Conservation (phyloP, 2,113 vertebrate genomes). For the Embiotoca jacksoni region DNA sequence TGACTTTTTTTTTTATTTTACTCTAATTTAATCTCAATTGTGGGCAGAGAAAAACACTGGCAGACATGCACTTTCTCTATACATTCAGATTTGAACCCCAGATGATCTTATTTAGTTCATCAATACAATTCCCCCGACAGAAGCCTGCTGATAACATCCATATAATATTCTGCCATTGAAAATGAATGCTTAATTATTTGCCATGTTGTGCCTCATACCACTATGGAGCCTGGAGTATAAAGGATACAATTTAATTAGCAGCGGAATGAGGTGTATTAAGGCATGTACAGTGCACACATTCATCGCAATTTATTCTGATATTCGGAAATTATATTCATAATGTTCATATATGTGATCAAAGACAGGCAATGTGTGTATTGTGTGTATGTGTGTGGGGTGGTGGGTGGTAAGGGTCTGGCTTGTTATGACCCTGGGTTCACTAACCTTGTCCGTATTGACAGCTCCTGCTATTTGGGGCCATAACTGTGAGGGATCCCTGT, state of each 20-base stretch:
- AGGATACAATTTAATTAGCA: constrained; percentile 67
- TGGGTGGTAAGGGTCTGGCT: constrained; percentile 67
- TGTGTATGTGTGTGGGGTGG: constrained; percentile 40
- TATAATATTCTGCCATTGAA: constrained; percentile 42
- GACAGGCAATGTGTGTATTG: constrained; percentile 33
- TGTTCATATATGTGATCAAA: constrained; percentile 40
- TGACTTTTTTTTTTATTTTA: constrained; percentile 61
- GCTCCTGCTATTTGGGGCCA: constrained; percentile 80
- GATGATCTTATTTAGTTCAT: constrained; percentile 53
- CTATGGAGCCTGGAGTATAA: constrained; percentile 36
- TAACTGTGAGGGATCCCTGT: constrained; percentile 75
- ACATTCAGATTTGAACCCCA: constrained; percentile 49
- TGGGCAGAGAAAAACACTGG: constrained; percentile 48
- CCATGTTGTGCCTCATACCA: constrained; percentile 49
- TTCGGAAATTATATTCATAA: constrained; percentile 30
- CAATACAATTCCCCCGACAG: constrained; percentile 53
- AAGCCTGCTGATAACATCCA: constrained; percentile 55
- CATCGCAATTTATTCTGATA: constrained; percentile 13
- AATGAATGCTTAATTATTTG: constrained; percentile 55
- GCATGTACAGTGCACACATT: constrained; percentile 6
- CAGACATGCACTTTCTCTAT: constrained; percentile 54
- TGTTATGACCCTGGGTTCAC: constrained; percentile 77
- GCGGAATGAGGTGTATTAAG: constrained; percentile 39
- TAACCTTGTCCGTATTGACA: constrained; percentile 83
- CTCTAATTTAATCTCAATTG: constrained; percentile 79